A percentile compares a stretch with the other conserved stretches of the same genome.
Evolutionary conservation across 1,140 invertebrate species (phyloP).

Genomic region (Anoplolepis gracilipes): DNA sequence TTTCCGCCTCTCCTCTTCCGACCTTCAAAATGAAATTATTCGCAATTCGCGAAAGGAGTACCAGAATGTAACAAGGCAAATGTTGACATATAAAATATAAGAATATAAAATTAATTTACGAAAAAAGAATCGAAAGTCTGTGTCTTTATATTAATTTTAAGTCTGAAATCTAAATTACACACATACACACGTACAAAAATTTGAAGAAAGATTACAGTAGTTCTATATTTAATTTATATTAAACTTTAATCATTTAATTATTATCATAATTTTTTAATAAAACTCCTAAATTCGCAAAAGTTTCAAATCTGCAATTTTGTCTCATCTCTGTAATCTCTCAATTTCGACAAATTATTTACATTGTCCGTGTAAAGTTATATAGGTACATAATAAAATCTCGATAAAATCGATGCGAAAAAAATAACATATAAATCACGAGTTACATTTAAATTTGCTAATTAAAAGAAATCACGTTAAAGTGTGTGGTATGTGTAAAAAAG

Average conservation of each 20-base stretch:
- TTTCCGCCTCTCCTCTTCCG: constrained; percentile 77
- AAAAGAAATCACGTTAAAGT: not conserved
- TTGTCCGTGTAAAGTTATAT: not conserved
- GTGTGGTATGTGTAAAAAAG: not conserved
- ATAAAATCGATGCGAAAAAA: not conserved
- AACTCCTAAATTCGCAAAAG: not conserved
- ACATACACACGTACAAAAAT: not conserved
- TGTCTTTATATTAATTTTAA: not conserved
- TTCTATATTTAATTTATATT: not conserved
- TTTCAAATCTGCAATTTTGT: not conserved
- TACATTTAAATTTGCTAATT: not conserved
- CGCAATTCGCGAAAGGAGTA: not conserved
- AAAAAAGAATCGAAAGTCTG: not conserved
- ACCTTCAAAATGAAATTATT: constrained; percentile 60
- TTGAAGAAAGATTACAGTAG: not conserved
- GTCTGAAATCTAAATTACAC: not conserved
- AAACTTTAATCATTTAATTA: not conserved
- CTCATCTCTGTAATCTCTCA: not conserved
- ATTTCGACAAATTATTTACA: not conserved
- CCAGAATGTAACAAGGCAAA: not conserved
- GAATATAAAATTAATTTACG: not conserved
- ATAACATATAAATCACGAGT: not conserved
- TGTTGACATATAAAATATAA: not conserved
- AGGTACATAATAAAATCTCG: not conserved
- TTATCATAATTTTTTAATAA: not conserved